These are phyloP conservation scores for Crenichthys baileyi DNA, from an alignment of 2,797 vertebrate species.

Conservation along the genomic window DNA sequence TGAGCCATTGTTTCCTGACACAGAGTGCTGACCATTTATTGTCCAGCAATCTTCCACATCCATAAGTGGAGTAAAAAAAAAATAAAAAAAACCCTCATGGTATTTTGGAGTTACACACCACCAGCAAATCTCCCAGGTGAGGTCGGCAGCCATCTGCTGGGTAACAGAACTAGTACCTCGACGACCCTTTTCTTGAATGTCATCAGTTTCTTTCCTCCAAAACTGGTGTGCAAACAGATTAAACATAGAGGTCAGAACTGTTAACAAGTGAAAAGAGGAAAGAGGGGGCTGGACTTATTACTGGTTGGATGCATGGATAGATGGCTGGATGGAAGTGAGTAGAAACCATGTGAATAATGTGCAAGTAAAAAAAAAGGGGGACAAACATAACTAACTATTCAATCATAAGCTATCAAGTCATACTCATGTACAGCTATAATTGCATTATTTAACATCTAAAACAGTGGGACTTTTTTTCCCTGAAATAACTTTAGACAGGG, in stretches of 20 bases:
- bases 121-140: slow-evolving; percentile 52
- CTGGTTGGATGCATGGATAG: neutral
- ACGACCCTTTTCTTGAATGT: slow-evolving; percentile 32
- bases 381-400: neutral
- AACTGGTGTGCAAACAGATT: slow-evolving; percentile 64
- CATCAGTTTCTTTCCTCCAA: slow-evolving; percentile 37
- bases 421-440: neutral
- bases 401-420: no score
- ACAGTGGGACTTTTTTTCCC: neutral
- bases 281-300: slow-evolving; percentile 71
- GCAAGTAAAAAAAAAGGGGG: neutral
- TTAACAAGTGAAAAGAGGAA: slow-evolving; percentile 59
- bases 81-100: slow-evolving; percentile 6
- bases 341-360: no score
- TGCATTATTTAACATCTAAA: neutral
- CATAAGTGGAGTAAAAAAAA: slow-evolving; percentile 42
- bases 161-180: slow-evolving; percentile 27
- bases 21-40: slow-evolving; percentile 36
- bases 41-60: slow-evolving; percentile 50
- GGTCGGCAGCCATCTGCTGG: slow-evolving; percentile 49
- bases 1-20: slow-evolving; percentile 60
- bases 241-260: slow-evolving; percentile 69
- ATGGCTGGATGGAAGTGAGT: no score
- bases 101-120: slow-evolving; percentile 29
- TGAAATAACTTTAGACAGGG: neutral